A percentile compares a stretch with the other conserved stretches of the same genome.
These are phyloP conservation scores for Nineta flava DNA, from an alignment of 2,888 invertebrate species.

Conservation along the genomic window DNA sequence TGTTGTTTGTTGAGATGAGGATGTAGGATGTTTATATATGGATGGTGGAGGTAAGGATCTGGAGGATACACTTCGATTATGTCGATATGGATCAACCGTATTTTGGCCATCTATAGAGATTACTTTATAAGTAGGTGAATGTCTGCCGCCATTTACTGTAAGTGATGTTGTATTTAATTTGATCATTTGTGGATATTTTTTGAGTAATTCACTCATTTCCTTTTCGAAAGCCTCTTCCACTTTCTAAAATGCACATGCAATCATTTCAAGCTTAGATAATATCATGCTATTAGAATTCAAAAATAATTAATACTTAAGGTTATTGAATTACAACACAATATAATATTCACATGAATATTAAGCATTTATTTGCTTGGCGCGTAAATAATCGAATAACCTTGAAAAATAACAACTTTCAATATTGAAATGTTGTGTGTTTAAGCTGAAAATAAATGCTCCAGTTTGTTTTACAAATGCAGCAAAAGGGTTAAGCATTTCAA, in stretches of 20 bases:
- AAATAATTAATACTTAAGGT: not conserved
- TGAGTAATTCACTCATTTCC: slow-evolving; percentile 2
- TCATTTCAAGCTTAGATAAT: not conserved
- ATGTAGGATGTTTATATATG: slow-evolving; percentile 10
- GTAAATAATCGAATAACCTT: too few relatives aligned
- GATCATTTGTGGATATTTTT: not conserved
- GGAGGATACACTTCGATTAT: slow-evolving; percentile 3
- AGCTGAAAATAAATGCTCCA: not conserved
- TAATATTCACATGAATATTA: too few relatives aligned
- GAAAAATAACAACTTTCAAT: too few relatives aligned
- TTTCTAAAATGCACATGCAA: slow-evolving; percentile 5
- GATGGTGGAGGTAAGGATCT: slow-evolving; percentile 15
- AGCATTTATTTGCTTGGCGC: too few relatives aligned
- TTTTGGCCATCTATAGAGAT: not conserved
- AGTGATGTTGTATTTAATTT: not conserved
- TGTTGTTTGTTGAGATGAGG: not conserved
- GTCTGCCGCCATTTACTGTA: not conserved
- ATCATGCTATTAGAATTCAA: not conserved
- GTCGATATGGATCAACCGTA: not conserved
- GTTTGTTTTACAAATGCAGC: not conserved
- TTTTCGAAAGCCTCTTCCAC: slow-evolving; percentile 4
- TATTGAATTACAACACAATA: not conserved
- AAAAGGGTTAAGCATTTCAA: not conserved
- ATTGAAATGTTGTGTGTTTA: too few relatives aligned
- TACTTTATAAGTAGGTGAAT: not conserved